Conservation (phyloP, 2,113 vertebrate genomes). For the Meriones unguiculatus region DNA sequence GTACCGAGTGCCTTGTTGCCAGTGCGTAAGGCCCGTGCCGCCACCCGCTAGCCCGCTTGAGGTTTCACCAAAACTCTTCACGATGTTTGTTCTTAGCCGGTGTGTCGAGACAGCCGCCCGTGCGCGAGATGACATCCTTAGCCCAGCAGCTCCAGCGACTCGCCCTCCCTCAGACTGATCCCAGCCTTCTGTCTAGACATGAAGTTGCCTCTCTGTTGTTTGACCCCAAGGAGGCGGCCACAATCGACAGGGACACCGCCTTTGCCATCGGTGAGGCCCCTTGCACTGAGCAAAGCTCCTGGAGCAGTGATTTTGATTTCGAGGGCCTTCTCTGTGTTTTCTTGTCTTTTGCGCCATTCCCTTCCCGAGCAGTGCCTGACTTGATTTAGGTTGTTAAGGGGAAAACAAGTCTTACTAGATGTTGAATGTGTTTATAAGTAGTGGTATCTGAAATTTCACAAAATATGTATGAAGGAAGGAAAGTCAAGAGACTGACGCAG, state of each 20-base stretch:
- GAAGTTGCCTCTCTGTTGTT: constrained; percentile 94
- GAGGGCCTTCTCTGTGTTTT: background rate
- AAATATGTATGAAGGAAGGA: background rate
- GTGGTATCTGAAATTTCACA: background rate
- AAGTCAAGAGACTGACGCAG: background rate
- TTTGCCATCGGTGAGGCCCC: constrained; percentile 93
- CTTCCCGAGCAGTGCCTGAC: background rate
- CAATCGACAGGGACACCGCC: constrained; percentile 93
- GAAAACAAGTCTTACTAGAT: background rate
- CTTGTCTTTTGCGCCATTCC: background rate
- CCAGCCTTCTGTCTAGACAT: constrained; percentile 88
- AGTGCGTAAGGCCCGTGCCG: fast-evolving
- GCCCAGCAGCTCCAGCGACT: constrained; percentile 95
- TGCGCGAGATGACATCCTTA: constrained; percentile 92
- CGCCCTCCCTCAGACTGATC: constrained; percentile 93
- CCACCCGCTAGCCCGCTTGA: fast-evolving
- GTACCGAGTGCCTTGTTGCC: background rate
- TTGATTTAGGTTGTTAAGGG: background rate
- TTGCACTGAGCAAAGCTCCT: background rate
- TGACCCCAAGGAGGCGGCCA: constrained; percentile 92
- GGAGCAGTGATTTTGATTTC: background rate
- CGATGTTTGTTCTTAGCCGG: background rate
- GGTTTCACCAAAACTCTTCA: background rate
- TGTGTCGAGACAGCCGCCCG: background rate
- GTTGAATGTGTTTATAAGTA: background rate